A percentile compares a stretch with the other conserved stretches of the same genome.
These are phyloP conservation scores for Poeciliopsis turneri DNA, from an alignment of 2,797 vertebrate species.

Conservation along the genomic window DNA sequence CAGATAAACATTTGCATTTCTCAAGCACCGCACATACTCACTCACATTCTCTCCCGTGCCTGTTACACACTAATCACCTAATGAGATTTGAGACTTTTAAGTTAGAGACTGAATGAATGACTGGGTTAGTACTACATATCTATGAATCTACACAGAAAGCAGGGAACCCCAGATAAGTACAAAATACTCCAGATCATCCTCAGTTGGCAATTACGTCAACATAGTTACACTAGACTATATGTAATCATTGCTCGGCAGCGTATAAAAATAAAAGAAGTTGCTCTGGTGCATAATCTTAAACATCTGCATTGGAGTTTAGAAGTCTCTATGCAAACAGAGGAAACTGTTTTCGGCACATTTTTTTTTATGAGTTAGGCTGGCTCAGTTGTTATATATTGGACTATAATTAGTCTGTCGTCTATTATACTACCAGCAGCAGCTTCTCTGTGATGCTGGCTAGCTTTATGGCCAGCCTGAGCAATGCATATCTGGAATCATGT, in stretches of 20 bases:
- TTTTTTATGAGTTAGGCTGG: constrained; percentile 58
- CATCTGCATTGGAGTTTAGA: constrained; percentile 66
- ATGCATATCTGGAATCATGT: constrained; percentile 67
- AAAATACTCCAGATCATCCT: constrained; percentile 71
- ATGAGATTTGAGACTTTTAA: constrained; percentile 49
- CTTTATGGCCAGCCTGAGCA: constrained; percentile 44
- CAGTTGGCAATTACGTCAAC: constrained; percentile 73
- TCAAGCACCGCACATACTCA: constrained; percentile 52
- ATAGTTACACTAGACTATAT: constrained; percentile 72
- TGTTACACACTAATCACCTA: constrained; percentile 61
- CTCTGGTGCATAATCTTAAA: constrained; percentile 79
- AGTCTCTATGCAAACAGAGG: constrained; percentile 63
- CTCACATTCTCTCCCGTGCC: constrained; percentile 39
- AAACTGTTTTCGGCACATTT: constrained; percentile 60
- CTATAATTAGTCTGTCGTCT: constrained; percentile 48
- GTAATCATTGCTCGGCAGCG: constrained; percentile 75
- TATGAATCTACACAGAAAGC: constrained; percentile 51
- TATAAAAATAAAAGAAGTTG: constrained; percentile 85
- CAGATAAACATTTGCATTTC: constrained; percentile 67
- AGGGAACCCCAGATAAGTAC: constrained; percentile 71
- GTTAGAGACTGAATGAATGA: constrained; percentile 32
- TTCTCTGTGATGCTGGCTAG: constrained; percentile 46
- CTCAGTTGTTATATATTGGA: constrained; percentile 67
- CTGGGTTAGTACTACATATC: constrained; percentile 42
- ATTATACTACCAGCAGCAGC: constrained; percentile 65